Conservation (phyloP, 2,113 vertebrate genomes). For the Pseudorasbora parva region DNA sequence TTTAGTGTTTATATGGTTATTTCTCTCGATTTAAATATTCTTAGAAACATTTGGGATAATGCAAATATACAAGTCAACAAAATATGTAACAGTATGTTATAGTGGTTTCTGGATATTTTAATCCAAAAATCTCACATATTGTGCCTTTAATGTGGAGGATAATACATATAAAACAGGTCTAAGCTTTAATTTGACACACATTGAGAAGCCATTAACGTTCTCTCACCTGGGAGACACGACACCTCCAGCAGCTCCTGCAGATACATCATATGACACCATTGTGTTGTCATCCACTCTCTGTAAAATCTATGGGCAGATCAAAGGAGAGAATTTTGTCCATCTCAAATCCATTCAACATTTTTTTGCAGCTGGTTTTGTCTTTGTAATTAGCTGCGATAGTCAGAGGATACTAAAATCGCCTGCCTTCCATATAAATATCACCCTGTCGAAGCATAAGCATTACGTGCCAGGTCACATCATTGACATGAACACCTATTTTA, state of each 20-base stretch:
- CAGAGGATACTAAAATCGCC: not conserved
- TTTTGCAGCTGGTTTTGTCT: not conserved
- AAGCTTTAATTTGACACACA: too few relatives aligned
- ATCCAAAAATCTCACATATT: too few relatives aligned
- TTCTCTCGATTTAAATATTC: too few relatives aligned
- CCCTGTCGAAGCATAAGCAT: not conserved
- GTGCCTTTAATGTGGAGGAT: too few relatives aligned
- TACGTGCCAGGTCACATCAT: not conserved
- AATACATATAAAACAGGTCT: too few relatives aligned
- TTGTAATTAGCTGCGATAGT: not conserved
- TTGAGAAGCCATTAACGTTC: too few relatives aligned
- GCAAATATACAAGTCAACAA: too few relatives aligned
- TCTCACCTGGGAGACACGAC: slow-evolving; percentile 91
- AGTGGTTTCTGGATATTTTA: too few relatives aligned
- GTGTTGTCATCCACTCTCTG: slow-evolving; percentile 96
- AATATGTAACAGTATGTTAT: too few relatives aligned
- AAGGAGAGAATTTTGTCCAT: not conserved
- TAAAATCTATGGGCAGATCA: slow-evolving; percentile 79
- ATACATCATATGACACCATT: slow-evolving; percentile 88
- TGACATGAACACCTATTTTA: not conserved
- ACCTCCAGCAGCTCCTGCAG: slow-evolving; percentile 89
- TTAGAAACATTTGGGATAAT: too few relatives aligned
- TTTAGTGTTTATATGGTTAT: too few relatives aligned
- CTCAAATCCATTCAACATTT: not conserved
- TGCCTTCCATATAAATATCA: not conserved